These are phyloP conservation scores for Sarcophaga bullata DNA, from an alignment of 1,140 invertebrate species.

Conservation along the genomic window DNA sequence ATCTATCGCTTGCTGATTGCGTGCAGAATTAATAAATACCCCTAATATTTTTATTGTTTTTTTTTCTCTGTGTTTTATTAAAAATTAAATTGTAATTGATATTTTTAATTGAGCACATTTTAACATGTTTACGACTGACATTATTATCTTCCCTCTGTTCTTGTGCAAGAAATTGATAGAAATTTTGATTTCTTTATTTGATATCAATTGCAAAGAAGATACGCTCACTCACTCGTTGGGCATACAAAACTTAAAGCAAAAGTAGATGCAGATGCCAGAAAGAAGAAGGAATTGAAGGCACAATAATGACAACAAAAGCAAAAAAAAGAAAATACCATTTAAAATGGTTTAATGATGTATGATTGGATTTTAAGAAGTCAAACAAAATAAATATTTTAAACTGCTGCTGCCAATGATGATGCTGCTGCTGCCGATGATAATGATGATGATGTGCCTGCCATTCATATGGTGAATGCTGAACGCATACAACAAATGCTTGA, in stretches of 20 bases:
- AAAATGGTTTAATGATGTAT: conserved; percentile 24
- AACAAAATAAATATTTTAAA: neutral
- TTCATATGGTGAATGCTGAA: too few relatives aligned
- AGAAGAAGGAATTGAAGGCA: neutral
- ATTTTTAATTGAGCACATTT: conserved; percentile 14
- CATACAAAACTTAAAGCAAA: too few relatives aligned
- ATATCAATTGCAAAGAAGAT: neutral
- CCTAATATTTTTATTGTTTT: neutral
- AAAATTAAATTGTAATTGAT: conserved; percentile 15
- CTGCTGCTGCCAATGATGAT: too few relatives aligned
- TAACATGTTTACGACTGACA: neutral
- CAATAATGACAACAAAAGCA: neutral
- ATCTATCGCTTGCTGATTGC: too few relatives aligned
- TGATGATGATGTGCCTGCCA: too few relatives aligned
- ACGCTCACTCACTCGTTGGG: too few relatives aligned
- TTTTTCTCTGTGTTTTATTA: neutral
- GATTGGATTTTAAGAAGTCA: conserved; percentile 22
- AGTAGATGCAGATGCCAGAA: neutral
- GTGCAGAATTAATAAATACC: neutral
- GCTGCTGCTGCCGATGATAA: too few relatives aligned
- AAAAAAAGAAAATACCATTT: neutral
- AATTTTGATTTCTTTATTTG: conserved; percentile 22
- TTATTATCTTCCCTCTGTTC: neutral
- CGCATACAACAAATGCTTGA: too few relatives aligned
- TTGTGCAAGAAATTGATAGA: neutral